These are phyloP conservation scores for Mirounga angustirostris DNA, from an alignment of 2,113 vertebrate species.

Conservation along the genomic window DNA sequence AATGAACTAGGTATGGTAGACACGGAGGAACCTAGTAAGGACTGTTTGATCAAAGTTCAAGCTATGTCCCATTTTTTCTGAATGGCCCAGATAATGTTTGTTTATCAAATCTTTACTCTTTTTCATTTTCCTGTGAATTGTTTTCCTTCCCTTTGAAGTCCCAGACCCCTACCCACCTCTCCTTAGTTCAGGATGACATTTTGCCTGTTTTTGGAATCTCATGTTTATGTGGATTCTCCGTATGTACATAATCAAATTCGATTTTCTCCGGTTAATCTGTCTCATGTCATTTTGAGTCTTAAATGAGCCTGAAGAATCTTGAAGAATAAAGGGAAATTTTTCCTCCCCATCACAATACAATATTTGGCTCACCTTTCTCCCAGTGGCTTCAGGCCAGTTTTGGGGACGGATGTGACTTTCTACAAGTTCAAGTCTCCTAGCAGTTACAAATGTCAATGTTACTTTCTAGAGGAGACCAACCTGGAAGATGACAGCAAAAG, in stretches of 20 bases:
- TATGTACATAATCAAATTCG: not conserved
- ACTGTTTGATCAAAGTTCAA: not conserved
- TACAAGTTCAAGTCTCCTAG: not conserved
- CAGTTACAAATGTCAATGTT: rapidly evolving
- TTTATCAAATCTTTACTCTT: not conserved
- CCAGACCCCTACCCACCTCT: not conserved
- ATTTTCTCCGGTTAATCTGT: not conserved
- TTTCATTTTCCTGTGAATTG: not conserved
- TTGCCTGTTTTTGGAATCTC: not conserved
- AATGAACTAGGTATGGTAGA: not conserved
- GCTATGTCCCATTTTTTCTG: not conserved
- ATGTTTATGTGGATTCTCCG: not conserved
- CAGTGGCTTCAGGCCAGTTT: not conserved
- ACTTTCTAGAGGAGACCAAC: not conserved
- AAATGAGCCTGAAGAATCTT: not conserved
- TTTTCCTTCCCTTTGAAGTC: not conserved
- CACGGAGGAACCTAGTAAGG: not conserved
- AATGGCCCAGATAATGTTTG: not conserved
- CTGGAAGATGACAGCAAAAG: not conserved
- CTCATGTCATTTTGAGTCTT: not conserved
- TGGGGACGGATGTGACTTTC: not conserved
- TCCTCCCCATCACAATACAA: not conserved
- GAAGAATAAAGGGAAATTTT: not conserved
- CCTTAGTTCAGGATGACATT: not conserved
- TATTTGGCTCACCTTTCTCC: not conserved